A percentile compares a stretch with the other conserved stretches of the same genome.
phyloP scores from a whole-genome alignment of 2,888 invertebrate genomes.

The Tetramorium bicarinatum region DNA sequence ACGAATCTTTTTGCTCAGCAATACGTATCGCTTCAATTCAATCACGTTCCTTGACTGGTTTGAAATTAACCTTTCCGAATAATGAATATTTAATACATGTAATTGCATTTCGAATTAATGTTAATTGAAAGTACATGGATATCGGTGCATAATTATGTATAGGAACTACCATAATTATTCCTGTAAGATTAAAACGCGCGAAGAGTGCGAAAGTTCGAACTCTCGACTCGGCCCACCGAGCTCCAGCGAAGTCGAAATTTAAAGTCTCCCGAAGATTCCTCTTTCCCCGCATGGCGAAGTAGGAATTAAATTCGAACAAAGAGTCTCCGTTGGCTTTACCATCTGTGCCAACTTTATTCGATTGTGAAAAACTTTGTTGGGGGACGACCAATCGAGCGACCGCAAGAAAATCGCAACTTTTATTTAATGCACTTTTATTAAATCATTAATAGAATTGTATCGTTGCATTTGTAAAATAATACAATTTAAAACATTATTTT shows the following conservation, averaged over 20 bases:
- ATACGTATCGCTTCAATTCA: neutral
- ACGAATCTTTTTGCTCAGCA: neutral
- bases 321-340: constrained; percentile 47
- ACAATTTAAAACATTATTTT: no score
- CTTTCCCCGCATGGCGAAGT: constrained; percentile 2
- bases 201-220: constrained; percentile 64
- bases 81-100: neutral
- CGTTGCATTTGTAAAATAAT: neutral
- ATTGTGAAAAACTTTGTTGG: constrained; percentile 43
- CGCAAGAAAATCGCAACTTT: constrained; percentile 7
- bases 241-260: constrained; percentile 70
- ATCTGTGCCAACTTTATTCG: constrained; percentile 62
- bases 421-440: neutral
- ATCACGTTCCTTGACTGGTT: neutral
- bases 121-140: neutral
- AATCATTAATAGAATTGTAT: neutral
- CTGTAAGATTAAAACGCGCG: constrained; percentile 67
- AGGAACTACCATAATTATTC: constrained; percentile 62
- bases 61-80: neutral
- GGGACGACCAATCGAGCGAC: constrained; percentile 45
- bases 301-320: constrained; percentile 73
- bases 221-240: constrained; percentile 36
- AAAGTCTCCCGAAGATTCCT: constrained; percentile 69
- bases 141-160: neutral
- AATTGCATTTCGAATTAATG: neutral